phyloP scores from a whole-genome alignment of 2,888 invertebrate species.

The Balanococcus diminutus region DNA sequence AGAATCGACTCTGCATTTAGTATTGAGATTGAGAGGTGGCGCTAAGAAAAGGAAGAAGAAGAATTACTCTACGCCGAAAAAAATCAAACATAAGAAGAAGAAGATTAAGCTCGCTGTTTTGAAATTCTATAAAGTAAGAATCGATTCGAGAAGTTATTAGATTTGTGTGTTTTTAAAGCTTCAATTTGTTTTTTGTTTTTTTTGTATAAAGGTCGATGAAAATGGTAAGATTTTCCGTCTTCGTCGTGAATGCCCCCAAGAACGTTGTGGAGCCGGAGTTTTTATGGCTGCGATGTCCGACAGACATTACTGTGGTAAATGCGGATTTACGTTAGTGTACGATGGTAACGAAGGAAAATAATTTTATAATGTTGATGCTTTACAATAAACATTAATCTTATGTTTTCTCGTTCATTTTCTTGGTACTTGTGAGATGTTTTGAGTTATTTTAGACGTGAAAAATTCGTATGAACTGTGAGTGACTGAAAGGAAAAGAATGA shows the following conservation, averaged over 20 bases:
- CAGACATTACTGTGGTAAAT: constrained; percentile 98
- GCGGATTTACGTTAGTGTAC: constrained; percentile 82
- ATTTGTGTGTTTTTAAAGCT: too few species aligned
- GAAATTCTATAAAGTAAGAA: constrained; percentile 93
- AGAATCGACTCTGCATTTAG: constrained; percentile 87
- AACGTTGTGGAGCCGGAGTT: constrained; percentile 97
- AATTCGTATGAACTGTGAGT: too few species aligned
- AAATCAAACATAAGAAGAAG: constrained; percentile 99
- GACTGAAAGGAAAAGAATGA: too few species aligned
- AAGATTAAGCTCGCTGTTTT: constrained; percentile 99
- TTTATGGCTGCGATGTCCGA: constrained; percentile 99
- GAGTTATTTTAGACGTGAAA: too few species aligned
- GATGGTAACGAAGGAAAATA: constrained; percentile 44
- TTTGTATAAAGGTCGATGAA: constrained; percentile 91
- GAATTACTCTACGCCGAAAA: constrained; percentile 99
- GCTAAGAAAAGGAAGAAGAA: constrained; percentile 99
- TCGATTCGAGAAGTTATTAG: not conserved
- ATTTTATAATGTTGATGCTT: constrained; percentile 27
- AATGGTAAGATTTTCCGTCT: constrained; percentile 98
- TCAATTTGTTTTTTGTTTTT: constrained; percentile 56
- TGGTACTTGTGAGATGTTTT: too few species aligned
- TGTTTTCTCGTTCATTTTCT: not conserved
- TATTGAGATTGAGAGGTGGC: constrained; percentile 89
- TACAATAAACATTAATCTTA: not conserved
- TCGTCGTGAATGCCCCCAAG: constrained; percentile 85